Percentiles rank a stretch among this genome's conserved stretches.
Evolutionary conservation across 2,797 vertebrate genomes (phyloP).

Genomic region (Chelon auratus): DNA sequence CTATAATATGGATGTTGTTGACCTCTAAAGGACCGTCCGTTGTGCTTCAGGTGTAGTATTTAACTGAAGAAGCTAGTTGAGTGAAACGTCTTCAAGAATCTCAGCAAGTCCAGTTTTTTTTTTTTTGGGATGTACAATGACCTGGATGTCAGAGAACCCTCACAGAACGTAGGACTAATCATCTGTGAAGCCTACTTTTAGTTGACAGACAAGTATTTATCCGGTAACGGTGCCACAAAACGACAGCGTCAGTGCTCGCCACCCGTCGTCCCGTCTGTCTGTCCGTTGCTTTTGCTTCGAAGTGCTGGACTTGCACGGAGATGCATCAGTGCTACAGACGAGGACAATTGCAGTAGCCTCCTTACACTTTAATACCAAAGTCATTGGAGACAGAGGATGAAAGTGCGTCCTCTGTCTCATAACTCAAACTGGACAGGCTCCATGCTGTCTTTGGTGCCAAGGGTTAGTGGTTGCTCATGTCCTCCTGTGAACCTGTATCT

Average conservation of each 20-base stretch:
- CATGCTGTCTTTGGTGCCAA: neutral
- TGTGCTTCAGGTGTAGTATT: no score
- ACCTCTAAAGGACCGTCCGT: no score
- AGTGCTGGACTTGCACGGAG: slow-evolving; percentile 19
- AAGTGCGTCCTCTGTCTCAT: slow-evolving; percentile 1
- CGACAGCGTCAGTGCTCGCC: slow-evolving; percentile 17
- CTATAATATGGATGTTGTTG: no score
- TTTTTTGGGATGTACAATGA: no score
- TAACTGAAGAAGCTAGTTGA: no score
- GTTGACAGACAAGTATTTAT: neutral
- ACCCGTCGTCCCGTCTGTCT: slow-evolving; percentile 22
- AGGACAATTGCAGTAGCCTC: neutral
- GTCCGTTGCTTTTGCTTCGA: slow-evolving; percentile 37
- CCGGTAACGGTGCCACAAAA: slow-evolving; percentile 48
- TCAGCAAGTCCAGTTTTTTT: no score
- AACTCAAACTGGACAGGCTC: slow-evolving; percentile 38
- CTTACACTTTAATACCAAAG: neutral
- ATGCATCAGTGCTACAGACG: slow-evolving; percentile 1
- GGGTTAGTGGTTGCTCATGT: neutral
- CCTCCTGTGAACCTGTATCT: no score
- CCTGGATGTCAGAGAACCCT: no score
- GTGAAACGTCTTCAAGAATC: no score
- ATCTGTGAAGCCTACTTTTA: no score
- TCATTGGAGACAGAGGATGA: neutral
- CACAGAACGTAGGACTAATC: no score